phyloP scores from a whole-genome alignment of 2,888 invertebrate species.

The Parnassius smintheus region DNA sequence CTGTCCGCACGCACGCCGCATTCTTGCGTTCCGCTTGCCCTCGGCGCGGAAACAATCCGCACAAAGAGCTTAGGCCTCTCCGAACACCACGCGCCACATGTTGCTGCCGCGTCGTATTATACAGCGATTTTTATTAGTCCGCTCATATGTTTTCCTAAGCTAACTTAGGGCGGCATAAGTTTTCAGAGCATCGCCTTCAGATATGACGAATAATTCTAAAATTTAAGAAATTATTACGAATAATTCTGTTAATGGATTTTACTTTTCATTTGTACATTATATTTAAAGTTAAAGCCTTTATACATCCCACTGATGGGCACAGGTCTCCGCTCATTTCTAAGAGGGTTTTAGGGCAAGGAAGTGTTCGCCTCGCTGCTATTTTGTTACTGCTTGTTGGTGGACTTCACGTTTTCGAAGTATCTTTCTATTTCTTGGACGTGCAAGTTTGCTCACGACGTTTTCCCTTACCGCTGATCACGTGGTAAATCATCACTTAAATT shows the following conservation, averaged over 20 bases:
- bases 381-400: no score
- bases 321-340: no score
- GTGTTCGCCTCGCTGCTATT: no score
- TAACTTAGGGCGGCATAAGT: slow-evolving; percentile 3
- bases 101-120: slow-evolving; percentile 18
- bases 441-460: no score
- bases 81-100: slow-evolving; percentile 22
- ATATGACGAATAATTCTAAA: background rate
- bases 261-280: no score
- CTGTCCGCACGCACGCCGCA: slow-evolving; percentile 75
- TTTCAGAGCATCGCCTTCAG: background rate
- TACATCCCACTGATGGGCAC: no score
- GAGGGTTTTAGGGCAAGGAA: no score
- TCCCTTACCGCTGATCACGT: no score
- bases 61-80: slow-evolving; percentile 45
- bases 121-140: slow-evolving; percentile 1
- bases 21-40: slow-evolving; percentile 66
- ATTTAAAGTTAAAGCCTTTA: no score
- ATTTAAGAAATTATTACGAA: background rate
- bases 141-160: background rate
- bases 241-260: background rate
- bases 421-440: no score
- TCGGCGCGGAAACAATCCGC: slow-evolving; percentile 46
- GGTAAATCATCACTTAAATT: no score
- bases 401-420: no score